phyloP scores from a whole-genome alignment of 2,797 vertebrate genomes.

The Rhodeus uyekii region DNA sequence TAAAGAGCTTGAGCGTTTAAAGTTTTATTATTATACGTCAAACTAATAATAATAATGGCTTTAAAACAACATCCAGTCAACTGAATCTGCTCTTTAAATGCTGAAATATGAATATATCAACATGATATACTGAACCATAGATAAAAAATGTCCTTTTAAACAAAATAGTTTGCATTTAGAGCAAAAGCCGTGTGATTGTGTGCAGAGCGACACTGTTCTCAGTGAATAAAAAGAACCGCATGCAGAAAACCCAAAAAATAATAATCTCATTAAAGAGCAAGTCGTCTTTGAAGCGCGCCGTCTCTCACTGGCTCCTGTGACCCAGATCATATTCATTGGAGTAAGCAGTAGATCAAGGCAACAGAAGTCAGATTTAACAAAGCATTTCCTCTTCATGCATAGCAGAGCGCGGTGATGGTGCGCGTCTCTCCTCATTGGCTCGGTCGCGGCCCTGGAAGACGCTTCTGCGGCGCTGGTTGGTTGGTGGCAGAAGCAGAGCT shows the following conservation, averaged over 20 bases:
- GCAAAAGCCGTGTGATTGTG: background rate
- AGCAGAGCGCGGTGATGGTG: conserved; percentile 25
- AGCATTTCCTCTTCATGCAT: conserved; percentile 4
- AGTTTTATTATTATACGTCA: too few species aligned
- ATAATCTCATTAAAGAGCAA: conserved; percentile 18
- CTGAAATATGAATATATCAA: background rate
- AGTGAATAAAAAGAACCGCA: background rate
- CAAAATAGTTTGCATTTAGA: too few species aligned
- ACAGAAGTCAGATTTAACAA: conserved; percentile 1
- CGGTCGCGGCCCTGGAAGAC: background rate
- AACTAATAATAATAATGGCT: too few species aligned
- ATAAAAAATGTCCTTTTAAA: too few species aligned
- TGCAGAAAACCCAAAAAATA: background rate
- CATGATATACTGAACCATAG: background rate
- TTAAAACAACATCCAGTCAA: too few species aligned
- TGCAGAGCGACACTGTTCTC: background rate
- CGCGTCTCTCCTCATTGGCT: conserved; percentile 41
- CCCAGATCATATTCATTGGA: conserved; percentile 4
- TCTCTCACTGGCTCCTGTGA: background rate
- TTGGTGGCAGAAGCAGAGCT: conserved; percentile 51
- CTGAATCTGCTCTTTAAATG: background rate
- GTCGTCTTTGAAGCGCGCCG: background rate
- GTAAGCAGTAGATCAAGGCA: background rate
- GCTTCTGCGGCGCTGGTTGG: conserved; percentile 23
- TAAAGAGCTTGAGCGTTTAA: too few species aligned